Conservation (phyloP, 2,888 invertebrate genomes). For the Xiphydria camelus region DNA sequence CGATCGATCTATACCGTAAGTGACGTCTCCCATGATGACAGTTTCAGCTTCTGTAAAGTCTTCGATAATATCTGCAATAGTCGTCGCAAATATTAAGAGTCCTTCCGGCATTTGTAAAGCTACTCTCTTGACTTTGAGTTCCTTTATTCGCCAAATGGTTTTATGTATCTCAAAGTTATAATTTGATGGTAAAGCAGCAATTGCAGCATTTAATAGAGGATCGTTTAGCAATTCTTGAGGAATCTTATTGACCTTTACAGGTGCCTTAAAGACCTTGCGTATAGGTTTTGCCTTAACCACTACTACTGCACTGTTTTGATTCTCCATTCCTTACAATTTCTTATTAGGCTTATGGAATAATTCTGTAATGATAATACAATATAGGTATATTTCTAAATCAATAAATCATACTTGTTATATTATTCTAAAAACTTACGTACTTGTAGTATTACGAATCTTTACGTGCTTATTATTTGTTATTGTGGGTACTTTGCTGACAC, state of each 20-base stretch:
- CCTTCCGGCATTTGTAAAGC: constrained; percentile 98
- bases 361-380: too few species aligned
- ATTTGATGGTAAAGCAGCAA: constrained; percentile 81
- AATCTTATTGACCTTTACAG: constrained; percentile 76
- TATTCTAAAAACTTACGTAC: too few species aligned
- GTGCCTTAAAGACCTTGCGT: constrained; percentile 78
- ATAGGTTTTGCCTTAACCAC: constrained; percentile 79
- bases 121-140: constrained; percentile 81
- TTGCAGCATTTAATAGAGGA: constrained; percentile 71
- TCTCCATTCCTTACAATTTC: constrained; percentile 37
- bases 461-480: too few species aligned
- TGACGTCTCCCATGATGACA: constrained; percentile 98
- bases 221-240: constrained; percentile 80
- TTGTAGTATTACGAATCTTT: too few species aligned
- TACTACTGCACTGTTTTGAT: constrained; percentile 59
- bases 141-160: constrained; percentile 93
- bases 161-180: constrained; percentile 99
- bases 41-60: constrained; percentile 86
- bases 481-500: too few species aligned
- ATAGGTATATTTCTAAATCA: too few species aligned
- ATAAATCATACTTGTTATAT: too few species aligned
- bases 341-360: too few species aligned
- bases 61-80: constrained; percentile 91
- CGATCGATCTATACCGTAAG: constrained; percentile 70
- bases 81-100: constrained; percentile 87